Evolutionary conservation across 2,113 vertebrate genomes (phyloP), one percentile per base, ranked within the genome.

Genomic region (Archilochus colubris): DNA sequence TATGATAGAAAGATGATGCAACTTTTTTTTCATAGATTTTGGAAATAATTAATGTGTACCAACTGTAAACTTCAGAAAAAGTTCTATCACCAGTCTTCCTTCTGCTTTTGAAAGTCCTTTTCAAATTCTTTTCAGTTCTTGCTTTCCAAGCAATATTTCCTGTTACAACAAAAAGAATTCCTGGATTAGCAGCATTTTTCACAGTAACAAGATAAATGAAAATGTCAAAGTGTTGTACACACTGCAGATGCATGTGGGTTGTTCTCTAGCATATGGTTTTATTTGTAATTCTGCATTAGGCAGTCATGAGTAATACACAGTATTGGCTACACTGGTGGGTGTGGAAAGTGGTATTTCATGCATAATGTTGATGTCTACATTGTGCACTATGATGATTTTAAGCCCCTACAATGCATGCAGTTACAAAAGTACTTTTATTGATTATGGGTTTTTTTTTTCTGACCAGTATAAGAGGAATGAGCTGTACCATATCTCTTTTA

Each of bases 1-100:
- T 99, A 97, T 97, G 93, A 78, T 78, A 63, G 69, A 94, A 70
- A 86, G 55, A 82, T 68, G 36, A 14, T 70, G 27, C 33, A 66
- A 33, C 46, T 91, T 66, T 86, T 19, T 50, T 9, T 79, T 86
- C 50, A 44, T 12, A 88, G 40, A 58, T 57, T 93, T 96, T 70
- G 51, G 75, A 94, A 82, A 72, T 72, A 38, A 6, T 77, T 63
- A 25, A 69, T 74, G 30, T 81, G 2, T 68, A 10, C 67, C 50
- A 75, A 54, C 36, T 50, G 3, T 48, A 68, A 24, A 6, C 27
- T 90, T 88, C 69, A 63, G 91, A 50, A 83, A 33, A 76, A 43
- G 7, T 75, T 74, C 48, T 61, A 40, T 70, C 81, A 33, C 0
- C 0, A 46, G 12, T 77, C 59, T 83, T 85, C 14, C 3, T 82